Evolutionary conservation across 2,797 vertebrate species (phyloP).

Genomic region (Neosilurus hyrtlii): DNA sequence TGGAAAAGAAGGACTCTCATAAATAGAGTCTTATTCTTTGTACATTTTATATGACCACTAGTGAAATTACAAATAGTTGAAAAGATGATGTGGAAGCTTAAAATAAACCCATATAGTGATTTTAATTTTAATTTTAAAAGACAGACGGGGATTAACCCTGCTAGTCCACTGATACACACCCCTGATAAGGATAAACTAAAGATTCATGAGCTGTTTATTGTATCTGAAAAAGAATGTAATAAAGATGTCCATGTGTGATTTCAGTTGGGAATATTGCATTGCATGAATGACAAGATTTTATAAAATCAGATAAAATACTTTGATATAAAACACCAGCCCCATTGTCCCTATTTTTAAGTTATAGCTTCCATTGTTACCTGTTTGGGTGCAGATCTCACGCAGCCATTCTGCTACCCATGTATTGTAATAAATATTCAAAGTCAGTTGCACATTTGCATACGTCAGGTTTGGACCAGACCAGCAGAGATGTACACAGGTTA

Average conservation of each 20-base stretch:
- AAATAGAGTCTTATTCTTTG: too few species aligned
- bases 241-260: neutral
- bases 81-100: too few species aligned
- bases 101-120: too few species aligned
- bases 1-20: too few species aligned
- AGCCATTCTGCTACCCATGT: neutral
- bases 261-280: neutral
- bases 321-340: neutral
- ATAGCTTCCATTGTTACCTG: too few species aligned
- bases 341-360: neutral
- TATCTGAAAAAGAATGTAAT: neutral
- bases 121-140: too few species aligned
- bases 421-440: neutral
- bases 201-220: neutral
- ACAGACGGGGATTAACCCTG: too few species aligned
- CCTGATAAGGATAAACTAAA: neutral
- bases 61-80: too few species aligned
- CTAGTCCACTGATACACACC: too few species aligned
- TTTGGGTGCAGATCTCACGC: neutral
- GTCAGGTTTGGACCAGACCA: neutral
- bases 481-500: neutral
- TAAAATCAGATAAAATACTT: neutral
- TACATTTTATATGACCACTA: too few species aligned
- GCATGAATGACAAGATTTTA: neutral
- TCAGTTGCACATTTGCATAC: neutral